A percentile compares a stretch with the other conserved stretches of the same genome.
Evolutionary conservation across 2,113 vertebrate species (phyloP).

Genomic region (Phylloscopus trochilus): DNA sequence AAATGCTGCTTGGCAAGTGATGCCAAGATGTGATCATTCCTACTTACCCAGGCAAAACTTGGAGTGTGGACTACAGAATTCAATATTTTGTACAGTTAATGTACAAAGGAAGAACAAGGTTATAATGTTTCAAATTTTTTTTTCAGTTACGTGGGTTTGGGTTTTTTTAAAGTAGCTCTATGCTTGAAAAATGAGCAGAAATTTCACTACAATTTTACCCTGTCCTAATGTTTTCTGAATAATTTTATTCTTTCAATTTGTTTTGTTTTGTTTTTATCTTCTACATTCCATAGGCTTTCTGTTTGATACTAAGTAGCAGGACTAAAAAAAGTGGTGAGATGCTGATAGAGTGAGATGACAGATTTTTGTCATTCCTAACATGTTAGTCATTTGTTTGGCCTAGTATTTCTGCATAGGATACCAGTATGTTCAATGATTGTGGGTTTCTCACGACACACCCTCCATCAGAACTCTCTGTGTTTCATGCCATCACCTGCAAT

Average conservation of each 20-base stretch:
- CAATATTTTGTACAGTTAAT: neutral
- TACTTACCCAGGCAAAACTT: neutral
- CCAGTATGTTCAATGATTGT: neutral
- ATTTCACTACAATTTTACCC: neutral
- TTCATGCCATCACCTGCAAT: neutral
- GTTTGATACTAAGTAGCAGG: neutral
- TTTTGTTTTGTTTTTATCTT: neutral
- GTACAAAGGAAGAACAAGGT: neutral
- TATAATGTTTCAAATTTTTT: neutral
- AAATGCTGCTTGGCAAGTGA: neutral
- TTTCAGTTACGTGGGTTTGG: neutral
- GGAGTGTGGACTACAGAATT: neutral
- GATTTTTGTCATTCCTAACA: neutral
- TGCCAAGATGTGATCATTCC: neutral
- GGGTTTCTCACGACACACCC: neutral
- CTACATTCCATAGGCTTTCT: neutral
- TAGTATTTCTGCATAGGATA: neutral
- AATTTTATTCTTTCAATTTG: neutral
- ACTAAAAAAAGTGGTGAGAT: neutral
- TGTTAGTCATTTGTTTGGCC: conserved; percentile 2
- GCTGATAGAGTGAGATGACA: neutral
- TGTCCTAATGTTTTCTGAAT: neutral
- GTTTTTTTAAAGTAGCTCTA: neutral
- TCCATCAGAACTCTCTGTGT: neutral
- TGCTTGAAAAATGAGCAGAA: neutral